A percentile compares a stretch with the other conserved stretches of the same genome.
phyloP scores from a whole-genome alignment of 2,797 vertebrate species.

The Discoglossus pictus region DNA sequence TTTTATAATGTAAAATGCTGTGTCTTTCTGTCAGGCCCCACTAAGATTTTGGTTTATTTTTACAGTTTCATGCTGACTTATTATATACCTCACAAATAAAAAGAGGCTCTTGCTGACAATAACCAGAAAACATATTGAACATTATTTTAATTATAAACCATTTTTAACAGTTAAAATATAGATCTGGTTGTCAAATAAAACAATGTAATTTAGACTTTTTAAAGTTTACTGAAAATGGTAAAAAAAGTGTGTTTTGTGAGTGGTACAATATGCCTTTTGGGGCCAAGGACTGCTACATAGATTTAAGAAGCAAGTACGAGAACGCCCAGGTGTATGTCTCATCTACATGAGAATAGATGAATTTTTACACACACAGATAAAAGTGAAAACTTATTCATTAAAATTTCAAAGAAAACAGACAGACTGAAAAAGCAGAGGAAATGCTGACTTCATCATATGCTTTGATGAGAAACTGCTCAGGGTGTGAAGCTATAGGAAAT shows the following conservation, averaged over 20 bases:
- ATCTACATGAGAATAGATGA: constrained; percentile 19
- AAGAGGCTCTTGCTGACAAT: too few species aligned
- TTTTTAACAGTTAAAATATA: too few species aligned
- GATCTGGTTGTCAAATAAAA: background rate
- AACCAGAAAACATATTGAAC: too few species aligned
- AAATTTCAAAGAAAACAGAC: constrained; percentile 20
- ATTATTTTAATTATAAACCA: too few species aligned
- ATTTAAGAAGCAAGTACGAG: too few species aligned
- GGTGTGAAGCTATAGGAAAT: constrained; percentile 2
- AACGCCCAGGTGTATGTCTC: constrained; percentile 19
- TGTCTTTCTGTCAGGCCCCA: too few species aligned
- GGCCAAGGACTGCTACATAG: background rate
- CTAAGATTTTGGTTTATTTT: too few species aligned
- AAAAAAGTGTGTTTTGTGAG: background rate
- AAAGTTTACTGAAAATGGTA: background rate
- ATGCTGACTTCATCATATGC: constrained; percentile 5
- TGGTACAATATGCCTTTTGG: background rate
- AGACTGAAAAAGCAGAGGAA: background rate
- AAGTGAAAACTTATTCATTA: constrained; percentile 10
- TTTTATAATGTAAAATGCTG: too few species aligned
- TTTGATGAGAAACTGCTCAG: constrained; percentile 13
- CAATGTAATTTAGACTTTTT: background rate
- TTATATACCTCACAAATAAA: too few species aligned
- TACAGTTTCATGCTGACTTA: too few species aligned
- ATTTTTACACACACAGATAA: constrained; percentile 18